A percentile compares a stretch with the other conserved stretches of the same genome.
phyloP scores from a whole-genome alignment of 2,113 vertebrate species.

The Falco punctatus region DNA sequence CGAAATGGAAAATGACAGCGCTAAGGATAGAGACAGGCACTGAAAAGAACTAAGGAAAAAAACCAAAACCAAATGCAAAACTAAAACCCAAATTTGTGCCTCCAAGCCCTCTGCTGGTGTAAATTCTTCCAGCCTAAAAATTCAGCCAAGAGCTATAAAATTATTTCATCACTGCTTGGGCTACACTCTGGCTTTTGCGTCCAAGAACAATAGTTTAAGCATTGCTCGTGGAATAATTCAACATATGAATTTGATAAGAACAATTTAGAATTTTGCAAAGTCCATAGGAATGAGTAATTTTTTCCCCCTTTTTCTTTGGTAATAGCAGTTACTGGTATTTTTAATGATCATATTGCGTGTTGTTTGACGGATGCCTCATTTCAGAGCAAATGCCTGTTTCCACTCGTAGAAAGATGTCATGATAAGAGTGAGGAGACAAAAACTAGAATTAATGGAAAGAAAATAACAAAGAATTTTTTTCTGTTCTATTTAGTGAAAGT shows the following conservation, averaged over 20 bases:
- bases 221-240: not conserved
- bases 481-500: not conserved
- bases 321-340: not conserved
- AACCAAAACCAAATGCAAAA: not conserved
- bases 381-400: not conserved
- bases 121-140: not conserved
- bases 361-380: not conserved
- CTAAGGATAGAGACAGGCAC: not conserved
- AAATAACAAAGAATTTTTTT: not conserved
- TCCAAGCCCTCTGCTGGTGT: not conserved
- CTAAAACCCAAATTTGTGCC: not conserved
- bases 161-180: not conserved
- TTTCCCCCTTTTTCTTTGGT: not conserved
- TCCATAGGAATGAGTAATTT: not conserved
- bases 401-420: not conserved
- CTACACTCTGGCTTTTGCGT: not conserved
- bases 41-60: not conserved
- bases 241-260: not conserved
- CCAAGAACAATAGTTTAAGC: not conserved
- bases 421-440: not conserved
- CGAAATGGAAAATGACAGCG: not conserved
- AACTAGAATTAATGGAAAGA: not conserved
- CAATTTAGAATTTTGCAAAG: not conserved
- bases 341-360: not conserved
- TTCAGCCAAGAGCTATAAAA: slow-evolving; percentile 12